Evolutionary conservation across 2,797 vertebrate species (phyloP), one percentile per base, ranked within the genome.

Genomic region (Gastrophryne carolinensis): DNA sequence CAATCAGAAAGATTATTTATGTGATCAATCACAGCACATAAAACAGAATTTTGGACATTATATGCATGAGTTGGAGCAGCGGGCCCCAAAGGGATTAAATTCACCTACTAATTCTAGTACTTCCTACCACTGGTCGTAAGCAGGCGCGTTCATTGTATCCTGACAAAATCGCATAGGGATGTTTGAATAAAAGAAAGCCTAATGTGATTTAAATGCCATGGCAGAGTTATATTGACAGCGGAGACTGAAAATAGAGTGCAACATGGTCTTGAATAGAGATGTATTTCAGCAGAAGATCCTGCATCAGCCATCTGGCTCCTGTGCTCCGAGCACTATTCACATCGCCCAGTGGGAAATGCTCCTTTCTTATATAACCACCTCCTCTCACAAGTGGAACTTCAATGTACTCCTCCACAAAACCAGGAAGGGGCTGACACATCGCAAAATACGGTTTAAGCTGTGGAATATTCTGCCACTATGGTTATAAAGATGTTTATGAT

Each of bases 171-270:
- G 88, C 91, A 90, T 87, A 91, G 92, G 93, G 88, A 81, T 76
- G 82, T 84, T 92, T 92, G 90, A 95, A 96, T 94, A 91, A 93
- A 93, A 91, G 88, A 89, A 90, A 83, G 89, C 90, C 93, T 96
- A 98, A 96, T 95, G 94, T 93, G 95, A 97, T 97, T 96, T 93
- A 94, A 94, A 91, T 93, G 94, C 94, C 91, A 84, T 97, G 95
- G 95, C 93, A 88, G 91, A 90, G 88, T 81, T 88, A 88, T 83
- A 80, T 72, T 27, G 78, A 26, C 82, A 86, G 86, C 75, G 82
- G 81, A 79, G 81, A 80, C 84, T 71, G 63, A 37, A 72, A 29
- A 83, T 9, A 4, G 78, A 65, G 27, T 0, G 77, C 0, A 12
- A 77, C 80, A 19, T 81, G 66, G 73, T 81, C 77, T 76, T 83